Evolutionary conservation across 2,113 vertebrate species (phyloP), one percentile per base, ranked within the genome.

Genomic region (Gulo gulo): DNA sequence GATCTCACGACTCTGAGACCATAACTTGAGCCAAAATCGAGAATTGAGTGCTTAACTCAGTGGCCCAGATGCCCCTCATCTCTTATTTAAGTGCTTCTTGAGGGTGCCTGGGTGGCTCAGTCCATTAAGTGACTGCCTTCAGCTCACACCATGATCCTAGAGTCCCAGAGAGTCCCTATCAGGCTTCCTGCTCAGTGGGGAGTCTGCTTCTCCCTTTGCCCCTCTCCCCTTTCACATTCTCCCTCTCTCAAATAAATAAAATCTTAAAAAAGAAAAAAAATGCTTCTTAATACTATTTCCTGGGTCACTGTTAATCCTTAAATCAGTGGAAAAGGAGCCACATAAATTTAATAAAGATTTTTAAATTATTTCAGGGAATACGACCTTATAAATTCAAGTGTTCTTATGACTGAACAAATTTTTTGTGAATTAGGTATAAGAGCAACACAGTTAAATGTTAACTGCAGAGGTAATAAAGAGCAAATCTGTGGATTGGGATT

Each of bases 341-440:
- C 24, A 85, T 6, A 65, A 96, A 88, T 36, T 73, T 52, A 88
- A 94, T 61, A 10, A 9, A 57, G 74, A 89, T 82, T 67, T 81
- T 85, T 1, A 88, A 92, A 86, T 55, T 91, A 81, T 80, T 90
- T 92, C 42, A 79, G 39, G 47, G 26, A 95, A 90, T 42, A 95
- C 9, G 59, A 79, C 16, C 14, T 91, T 92, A 39, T 42, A 93
- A 69, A 21, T 31, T 3, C 78, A 73, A 47, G 31, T 34, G 16
- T 42, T 74, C 21, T 59, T 47, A 47, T 15, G 29, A 12, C 5
- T 52, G 76, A 95, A 80, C 9, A 94, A 85, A 78, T 4, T 12
- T 95, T 92, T 55, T 79, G 73, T 92, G 59, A 86, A 83, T 65
- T 12, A 61, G 31, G 15, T 71, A 83, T 57, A 82, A 94, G 97